A percentile compares a stretch with the other conserved stretches of the same genome.
Evolutionary conservation across 2,113 vertebrate species (phyloP).

Genomic region (Sylvia atricapilla): DNA sequence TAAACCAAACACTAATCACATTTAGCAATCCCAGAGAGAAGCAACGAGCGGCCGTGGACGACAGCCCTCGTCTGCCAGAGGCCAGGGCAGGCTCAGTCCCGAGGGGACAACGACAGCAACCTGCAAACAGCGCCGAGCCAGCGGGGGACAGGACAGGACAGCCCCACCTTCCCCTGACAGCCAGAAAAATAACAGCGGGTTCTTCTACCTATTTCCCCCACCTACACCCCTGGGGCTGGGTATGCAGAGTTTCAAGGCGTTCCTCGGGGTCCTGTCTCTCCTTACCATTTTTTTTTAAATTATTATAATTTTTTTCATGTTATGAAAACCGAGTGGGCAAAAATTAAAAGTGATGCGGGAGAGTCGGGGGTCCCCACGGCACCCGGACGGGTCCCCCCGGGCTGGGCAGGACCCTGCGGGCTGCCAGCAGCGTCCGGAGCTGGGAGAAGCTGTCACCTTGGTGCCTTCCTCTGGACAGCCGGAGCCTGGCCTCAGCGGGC

Average conservation of each 20-base stretch:
- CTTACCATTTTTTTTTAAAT: background rate
- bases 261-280: background rate
- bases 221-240: background rate
- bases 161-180: background rate
- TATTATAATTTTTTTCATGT: accelerated
- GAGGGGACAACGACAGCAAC: background rate
- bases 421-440: background rate
- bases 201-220: background rate
- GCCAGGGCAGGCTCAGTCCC: background rate
- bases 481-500: background rate
- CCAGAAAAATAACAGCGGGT: background rate
- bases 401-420: background rate
- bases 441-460: background rate
- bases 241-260: background rate
- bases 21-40: background rate
- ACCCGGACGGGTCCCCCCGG: background rate
- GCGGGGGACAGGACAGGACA: too few species aligned
- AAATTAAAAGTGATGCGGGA: background rate
- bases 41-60: background rate
- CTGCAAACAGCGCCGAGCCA: background rate
- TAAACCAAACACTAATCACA: background rate
- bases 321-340: background rate
- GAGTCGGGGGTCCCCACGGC: background rate
- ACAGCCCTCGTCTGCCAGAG: background rate
- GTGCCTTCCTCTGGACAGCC: background rate